Evolutionary conservation across 2,888 invertebrate species (phyloP), one percentile per base, ranked within the genome.

Genomic region (Harmothoe impar): DNA sequence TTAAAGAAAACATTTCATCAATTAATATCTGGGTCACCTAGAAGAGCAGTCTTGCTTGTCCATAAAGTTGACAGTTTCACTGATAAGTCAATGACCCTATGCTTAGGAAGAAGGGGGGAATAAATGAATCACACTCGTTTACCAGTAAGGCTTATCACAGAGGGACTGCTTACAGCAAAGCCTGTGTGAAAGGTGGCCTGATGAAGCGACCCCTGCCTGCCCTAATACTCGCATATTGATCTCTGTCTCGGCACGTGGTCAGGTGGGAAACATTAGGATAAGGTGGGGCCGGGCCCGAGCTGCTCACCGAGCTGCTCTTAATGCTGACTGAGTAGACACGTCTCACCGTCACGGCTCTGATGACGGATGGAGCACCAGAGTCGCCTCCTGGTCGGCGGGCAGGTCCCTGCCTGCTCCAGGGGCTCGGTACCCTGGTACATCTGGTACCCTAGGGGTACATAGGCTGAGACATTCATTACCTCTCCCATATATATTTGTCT

Each of bases 261-360:
- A 62, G 62, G 62, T 62, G 62, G 62, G 62, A 62, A 62, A 62
- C 62, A 62, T 62, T 62, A 62, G 62, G 62, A 62, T 62, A 62
- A 62, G 23, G 62, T 62, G 20, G 62, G 25, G 62, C 23, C 20
- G 5, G 62, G 62, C 3, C 23, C 62, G 62, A 62, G 23, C 62
- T 62, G 62, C 62, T 62, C 62, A n/a, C 23, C 62, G 62, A 62
- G 62, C 62, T n/a, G 62, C 62, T 62, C 62, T 62, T 62, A 62
- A 62, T 62, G 15, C 62, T 62, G 62, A 62, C 62, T 62, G 62
- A 62, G 62, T 62, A 62, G 62, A 62, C 62, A 62, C 62, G 62
- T 62, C 62, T 62, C 62, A n/a, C 62, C 23, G 62, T n/a, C 62
- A 62, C 23, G 25, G 62, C 62, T 62, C 23, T 20, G 62, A n/a